Percentiles rank a stretch among this genome's conserved stretches.
Evolutionary conservation across 2,797 vertebrate species (phyloP).

Genomic region (Sebastes melanostomus): DNA sequence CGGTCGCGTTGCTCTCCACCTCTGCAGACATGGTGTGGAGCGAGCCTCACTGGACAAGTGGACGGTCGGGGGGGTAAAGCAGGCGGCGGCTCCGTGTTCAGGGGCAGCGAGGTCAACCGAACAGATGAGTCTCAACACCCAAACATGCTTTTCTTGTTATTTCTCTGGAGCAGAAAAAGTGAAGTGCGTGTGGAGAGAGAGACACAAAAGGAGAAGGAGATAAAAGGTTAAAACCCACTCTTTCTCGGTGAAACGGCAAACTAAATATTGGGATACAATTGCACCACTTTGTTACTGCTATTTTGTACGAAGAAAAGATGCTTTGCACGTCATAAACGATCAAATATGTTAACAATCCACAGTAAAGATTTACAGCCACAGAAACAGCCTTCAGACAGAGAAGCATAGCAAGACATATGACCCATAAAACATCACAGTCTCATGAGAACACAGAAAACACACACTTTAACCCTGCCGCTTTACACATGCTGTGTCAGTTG

Average conservation of each 20-base stretch:
- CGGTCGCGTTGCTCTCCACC: slow-evolving; percentile 77
- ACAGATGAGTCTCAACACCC: slow-evolving; percentile 71
- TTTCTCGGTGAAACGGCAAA: slow-evolving; percentile 8
- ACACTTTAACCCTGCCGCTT: slow-evolving; percentile 3
- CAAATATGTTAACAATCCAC: slow-evolving; percentile 33
- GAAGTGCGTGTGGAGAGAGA: background rate
- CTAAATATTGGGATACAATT: background rate
- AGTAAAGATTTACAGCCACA: slow-evolving; percentile 47
- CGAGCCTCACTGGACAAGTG: slow-evolving; percentile 59
- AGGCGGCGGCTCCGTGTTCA: slow-evolving; percentile 57
- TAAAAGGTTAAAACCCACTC: background rate
- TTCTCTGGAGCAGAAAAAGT: slow-evolving; percentile 49
- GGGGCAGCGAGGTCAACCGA: slow-evolving; percentile 44
- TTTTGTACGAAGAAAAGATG: background rate
- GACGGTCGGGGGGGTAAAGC: slow-evolving; percentile 27
- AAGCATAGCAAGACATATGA: slow-evolving; percentile 22
- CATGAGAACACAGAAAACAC: background rate
- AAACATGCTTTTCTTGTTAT: slow-evolving; percentile 72
- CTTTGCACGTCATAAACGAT: slow-evolving; percentile 36
- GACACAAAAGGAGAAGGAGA: slow-evolving; percentile 9
- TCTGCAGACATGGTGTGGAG: slow-evolving; percentile 88
- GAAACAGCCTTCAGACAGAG: background rate
- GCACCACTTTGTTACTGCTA: background rate
- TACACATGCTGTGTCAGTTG: slow-evolving; percentile 10
- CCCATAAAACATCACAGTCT: slow-evolving; percentile 37